phyloP scores from a whole-genome alignment of 2,888 invertebrate species.

The Clepsis dumicolana region DNA sequence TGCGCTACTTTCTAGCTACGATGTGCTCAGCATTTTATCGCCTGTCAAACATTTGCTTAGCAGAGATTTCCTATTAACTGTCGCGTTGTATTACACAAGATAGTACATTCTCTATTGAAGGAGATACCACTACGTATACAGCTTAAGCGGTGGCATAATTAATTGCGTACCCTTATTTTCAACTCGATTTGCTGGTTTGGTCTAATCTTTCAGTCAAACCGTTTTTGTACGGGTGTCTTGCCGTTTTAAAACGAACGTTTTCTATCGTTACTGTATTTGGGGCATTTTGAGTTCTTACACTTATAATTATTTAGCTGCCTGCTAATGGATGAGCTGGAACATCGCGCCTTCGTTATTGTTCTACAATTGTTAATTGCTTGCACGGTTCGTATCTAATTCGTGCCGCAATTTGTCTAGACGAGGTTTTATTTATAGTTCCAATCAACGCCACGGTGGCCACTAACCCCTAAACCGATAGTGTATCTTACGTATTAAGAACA shows the following conservation, averaged over 20 bases:
- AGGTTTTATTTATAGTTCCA: slow-evolving; percentile 7
- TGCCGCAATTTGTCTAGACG: slow-evolving; percentile 44
- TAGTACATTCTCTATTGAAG: background rate
- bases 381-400: slow-evolving; percentile 61
- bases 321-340: slow-evolving; percentile 67
- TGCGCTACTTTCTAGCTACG: slow-evolving; percentile 68
- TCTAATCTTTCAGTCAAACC: background rate
- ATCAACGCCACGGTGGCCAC: background rate
- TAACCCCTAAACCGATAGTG: background rate
- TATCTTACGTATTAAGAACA: background rate
- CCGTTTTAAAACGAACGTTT: background rate
- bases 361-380: slow-evolving; percentile 71
- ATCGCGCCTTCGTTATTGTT: slow-evolving; percentile 73
- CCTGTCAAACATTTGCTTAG: slow-evolving; percentile 72
- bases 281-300: slow-evolving; percentile 51
- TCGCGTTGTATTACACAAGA: slow-evolving; percentile 30
- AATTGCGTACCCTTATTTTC: background rate
- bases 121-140: background rate
- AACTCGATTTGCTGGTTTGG: background rate
- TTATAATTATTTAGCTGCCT: slow-evolving; percentile 66
- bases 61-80: slow-evolving; percentile 65
- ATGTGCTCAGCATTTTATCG: slow-evolving; percentile 67
- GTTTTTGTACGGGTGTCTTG: background rate
- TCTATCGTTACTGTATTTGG: slow-evolving; percentile 41
- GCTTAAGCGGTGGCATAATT: background rate